Evolutionary conservation across 2,113 vertebrate species (phyloP), one percentile per base, ranked within the genome.

Genomic region (Diadophis punctatus): DNA sequence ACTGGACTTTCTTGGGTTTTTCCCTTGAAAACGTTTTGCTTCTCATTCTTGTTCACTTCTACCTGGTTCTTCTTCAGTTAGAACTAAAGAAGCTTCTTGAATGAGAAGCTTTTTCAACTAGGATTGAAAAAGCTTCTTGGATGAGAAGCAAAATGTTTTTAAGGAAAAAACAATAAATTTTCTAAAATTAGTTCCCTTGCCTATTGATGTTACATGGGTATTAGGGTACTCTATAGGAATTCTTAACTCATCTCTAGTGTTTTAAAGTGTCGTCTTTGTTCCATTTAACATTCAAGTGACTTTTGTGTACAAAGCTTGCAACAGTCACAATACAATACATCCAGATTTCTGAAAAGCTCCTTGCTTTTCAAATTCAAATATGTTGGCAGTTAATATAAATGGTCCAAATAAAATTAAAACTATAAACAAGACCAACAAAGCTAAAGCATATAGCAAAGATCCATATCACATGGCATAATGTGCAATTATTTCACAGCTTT

Each of bases 341-440:
- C 2, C 46, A 53, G 3, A 48, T 56, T 89, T 22, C 84, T 88
- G 86, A 87, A 88, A 91, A 52, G 7, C 7, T 80, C 34, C 86
- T 92, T 89, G 86, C 74, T 92, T 96, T 94, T 93, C 93, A 95
- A 95, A 97, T 95, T 92, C 94, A 94, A 96, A 97, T 96, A 97
- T 96, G 60, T 96, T 84, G 96, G 95, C 93, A 93, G 96, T 97
- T 95, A 97, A 90, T 93, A 90, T 86, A 58, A 88, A 96, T 92
- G 95, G 93, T 93, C 95, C 58, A 92, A 93, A 89, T 90, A 97
- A 97, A 95, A 97, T 94, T 95, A 63, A 96, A 95, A 96, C 94
- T 93, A 58, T 74, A 88, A 95, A 92, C 51, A 48, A 97, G 91
- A 89, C 58, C 97, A 97, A 97, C 95, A 89, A 95, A 86, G 52